Base-by-base conservation (phyloP, 2,797 vertebrate genomes). In the Remorina albescens region DNA sequence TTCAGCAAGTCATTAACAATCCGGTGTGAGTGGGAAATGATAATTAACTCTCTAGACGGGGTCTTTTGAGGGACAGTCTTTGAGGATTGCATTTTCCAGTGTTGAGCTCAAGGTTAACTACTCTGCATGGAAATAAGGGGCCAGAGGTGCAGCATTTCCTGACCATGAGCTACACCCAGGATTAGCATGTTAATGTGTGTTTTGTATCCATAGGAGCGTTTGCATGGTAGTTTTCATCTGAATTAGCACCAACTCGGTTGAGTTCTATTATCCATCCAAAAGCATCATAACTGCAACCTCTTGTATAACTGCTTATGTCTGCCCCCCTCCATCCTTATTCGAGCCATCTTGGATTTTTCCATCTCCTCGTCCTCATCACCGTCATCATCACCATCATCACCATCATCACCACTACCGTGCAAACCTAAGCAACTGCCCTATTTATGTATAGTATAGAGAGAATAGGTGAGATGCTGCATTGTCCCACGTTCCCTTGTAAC, bases 401-500 rank as follows among this genome's bases (percentile, higher is more conserved):
- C 72, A 41, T 68, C 78, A 66, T 39, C 72, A 30, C 26, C 57
- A 39, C 41, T 58, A 49, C 61, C 55, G 44, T 57, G 62, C 82
- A 80, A 78, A 84, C 79, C 68, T 78, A 16, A 64, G 54, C 19
- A 47, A 66, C 67, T 57, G 58, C 65, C 69, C 66, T 53, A 51
- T 84, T 77, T 83, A 82, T 78, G 50, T 25, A n/a, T n/a, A n/a
- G n/a, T n/a, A n/a, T n/a, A n/a, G n/a, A n/a, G 67, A 60, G 80
- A 36, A 64, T 12, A 69, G 82, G 83, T 81, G 80, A 87, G 83
- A 80, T 76, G 81, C 86, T 42, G 85, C 82, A 80, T 81, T 88
- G 78, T 85, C 84, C 88, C 72, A 28, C 30, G 41, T 88, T 90
- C 87, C 86, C 91, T 89, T 92, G 83, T 84, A 86, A 80, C 83